phyloP scores from a whole-genome alignment of 2,113 vertebrate species.

The Clupea harengus region DNA sequence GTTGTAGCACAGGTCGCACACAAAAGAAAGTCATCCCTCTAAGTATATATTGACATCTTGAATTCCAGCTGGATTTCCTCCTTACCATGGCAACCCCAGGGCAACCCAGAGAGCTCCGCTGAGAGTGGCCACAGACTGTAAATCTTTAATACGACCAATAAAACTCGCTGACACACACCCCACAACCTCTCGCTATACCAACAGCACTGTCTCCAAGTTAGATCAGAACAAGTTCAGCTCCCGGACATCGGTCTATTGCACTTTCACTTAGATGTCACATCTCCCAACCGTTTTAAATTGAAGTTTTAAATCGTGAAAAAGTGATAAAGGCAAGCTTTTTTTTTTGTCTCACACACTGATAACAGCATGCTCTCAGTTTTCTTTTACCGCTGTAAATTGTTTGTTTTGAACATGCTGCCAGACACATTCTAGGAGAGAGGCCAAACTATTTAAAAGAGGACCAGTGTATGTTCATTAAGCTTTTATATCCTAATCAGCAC shows the following conservation, averaged over 20 bases:
- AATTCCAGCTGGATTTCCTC: not conserved
- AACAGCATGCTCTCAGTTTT: not conserved
- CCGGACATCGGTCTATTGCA: not conserved
- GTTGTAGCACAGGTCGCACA: not conserved
- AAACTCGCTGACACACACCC: not conserved
- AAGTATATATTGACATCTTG: conserved; percentile 5
- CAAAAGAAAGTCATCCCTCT: not conserved
- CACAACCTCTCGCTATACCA: not conserved
- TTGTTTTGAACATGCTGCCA: not conserved
- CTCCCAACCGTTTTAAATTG: not conserved
- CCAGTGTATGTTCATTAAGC: not conserved
- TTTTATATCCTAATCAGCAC: conserved; percentile 10
- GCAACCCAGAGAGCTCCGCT: conserved; percentile 4
- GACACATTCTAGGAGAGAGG: not conserved
- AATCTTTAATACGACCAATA: conserved; percentile 20
- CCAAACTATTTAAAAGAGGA: not conserved
- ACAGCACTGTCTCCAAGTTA: not conserved
- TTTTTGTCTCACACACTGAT: not conserved
- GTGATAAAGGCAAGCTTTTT: not conserved
- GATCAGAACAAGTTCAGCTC: not conserved
- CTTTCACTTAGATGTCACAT: not conserved
- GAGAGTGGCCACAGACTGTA: conserved; percentile 7
- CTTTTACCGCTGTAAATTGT: not conserved
- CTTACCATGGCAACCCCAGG: conserved; percentile 1
- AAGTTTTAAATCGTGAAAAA: not conserved